Evolutionary conservation across 2,797 vertebrate species (phyloP).

Genomic region (Phataginus tricuspis): DNA sequence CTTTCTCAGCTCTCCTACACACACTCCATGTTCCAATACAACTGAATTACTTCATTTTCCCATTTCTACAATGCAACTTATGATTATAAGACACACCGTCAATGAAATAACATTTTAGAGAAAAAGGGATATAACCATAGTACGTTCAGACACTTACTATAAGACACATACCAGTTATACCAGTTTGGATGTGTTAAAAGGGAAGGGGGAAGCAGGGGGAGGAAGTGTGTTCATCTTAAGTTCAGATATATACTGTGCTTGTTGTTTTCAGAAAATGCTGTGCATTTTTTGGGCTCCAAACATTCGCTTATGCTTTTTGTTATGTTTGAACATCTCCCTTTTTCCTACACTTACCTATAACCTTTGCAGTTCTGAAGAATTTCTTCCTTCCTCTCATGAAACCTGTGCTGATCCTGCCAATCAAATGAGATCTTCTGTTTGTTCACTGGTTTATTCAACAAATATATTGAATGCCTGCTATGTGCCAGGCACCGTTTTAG

Average conservation of each 20-base stretch:
- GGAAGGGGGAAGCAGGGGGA: not conserved
- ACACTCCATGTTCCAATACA: not conserved
- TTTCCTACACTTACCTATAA: not conserved
- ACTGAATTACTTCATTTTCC: slow-evolving; percentile 11
- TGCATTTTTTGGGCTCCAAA: not conserved
- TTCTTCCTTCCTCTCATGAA: not conserved
- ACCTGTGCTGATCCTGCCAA: not conserved
- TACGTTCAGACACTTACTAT: not conserved
- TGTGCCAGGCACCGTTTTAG: not conserved
- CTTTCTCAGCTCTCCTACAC: not conserved
- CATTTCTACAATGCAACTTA: not conserved
- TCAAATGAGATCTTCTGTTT: not conserved
- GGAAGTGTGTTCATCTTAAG: not conserved
- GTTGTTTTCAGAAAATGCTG: slow-evolving; percentile 12
- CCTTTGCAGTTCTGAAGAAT: not conserved
- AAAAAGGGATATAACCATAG: not conserved
- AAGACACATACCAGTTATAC: not conserved
- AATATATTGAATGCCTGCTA: not conserved
- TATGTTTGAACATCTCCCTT: not conserved
- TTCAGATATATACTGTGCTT: not conserved
- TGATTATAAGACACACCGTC: not conserved
- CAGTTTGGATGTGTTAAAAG: slow-evolving; percentile 25
- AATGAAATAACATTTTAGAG: slow-evolving; percentile 33
- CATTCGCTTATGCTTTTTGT: not conserved
- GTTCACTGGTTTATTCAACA: not conserved